Evolutionary conservation across 2,888 invertebrate genomes (phyloP).

Genomic region (Harpalus rubripes): DNA sequence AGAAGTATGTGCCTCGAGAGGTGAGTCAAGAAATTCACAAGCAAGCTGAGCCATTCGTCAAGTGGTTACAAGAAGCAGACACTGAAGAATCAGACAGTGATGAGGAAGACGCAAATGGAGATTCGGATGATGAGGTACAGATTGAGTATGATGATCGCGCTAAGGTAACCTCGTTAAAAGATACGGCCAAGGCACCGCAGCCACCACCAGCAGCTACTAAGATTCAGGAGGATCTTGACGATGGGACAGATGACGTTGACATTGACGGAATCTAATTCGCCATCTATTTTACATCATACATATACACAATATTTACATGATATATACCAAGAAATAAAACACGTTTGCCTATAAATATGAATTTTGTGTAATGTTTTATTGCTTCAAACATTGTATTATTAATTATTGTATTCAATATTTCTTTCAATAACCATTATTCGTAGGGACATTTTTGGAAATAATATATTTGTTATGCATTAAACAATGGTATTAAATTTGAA

Average conservation of each 20-base stretch:
- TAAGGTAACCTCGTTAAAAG: conserved; percentile 86
- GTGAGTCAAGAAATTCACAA: conserved; percentile 94
- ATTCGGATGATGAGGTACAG: conserved; percentile 83
- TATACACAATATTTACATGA: conserved; percentile 59
- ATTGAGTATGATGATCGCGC: conserved; percentile 95
- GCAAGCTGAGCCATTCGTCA: conserved; percentile 95
- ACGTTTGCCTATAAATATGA: conserved; percentile 56
- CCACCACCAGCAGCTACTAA: conserved; percentile 77
- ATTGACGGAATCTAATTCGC: conserved; percentile 92
- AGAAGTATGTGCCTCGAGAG: conserved; percentile 96
- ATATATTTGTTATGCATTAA: conserved; percentile 57
- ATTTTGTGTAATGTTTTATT: conserved; percentile 60
- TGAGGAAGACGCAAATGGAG: conserved; percentile 87
- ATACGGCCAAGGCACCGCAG: conserved; percentile 74
- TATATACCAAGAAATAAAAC: conserved; percentile 46
- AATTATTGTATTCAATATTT: conserved; percentile 61
- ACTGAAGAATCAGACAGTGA: conserved; percentile 92
- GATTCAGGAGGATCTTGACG: conserved; percentile 81
- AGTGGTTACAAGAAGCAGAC: conserved; percentile 98
- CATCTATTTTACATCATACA: conserved; percentile 54
- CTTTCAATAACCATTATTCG: conserved; percentile 46
- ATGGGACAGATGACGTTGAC: conserved; percentile 91
- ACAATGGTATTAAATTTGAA: conserved; percentile 49
- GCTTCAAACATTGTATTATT: conserved; percentile 61
- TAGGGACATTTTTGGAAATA: conserved; percentile 52